Evolutionary conservation across 2,888 invertebrate species (phyloP), one percentile per base, ranked within the genome.

Genomic region (Drosophila kambysellisi): DNA sequence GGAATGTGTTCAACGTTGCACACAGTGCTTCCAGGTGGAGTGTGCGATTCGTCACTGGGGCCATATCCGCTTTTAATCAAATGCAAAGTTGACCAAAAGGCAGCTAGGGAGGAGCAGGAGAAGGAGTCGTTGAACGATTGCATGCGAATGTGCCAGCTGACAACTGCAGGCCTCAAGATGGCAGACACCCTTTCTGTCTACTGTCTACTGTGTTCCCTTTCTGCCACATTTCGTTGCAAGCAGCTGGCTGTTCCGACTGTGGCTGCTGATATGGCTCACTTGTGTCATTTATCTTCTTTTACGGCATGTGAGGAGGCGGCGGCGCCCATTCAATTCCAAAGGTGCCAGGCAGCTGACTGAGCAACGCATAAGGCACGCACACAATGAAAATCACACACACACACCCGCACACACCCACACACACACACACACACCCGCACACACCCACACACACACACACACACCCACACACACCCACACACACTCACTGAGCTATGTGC

Each of bases 181-280:
- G 74, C 86, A 76, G n/a, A 39, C 56, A 56, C 58, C 62, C 17
- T 43, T 70, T 74, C 70, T 71, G 69, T 69, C 74, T 74, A 60
- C 69, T 60, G 20, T n/a, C 15, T 37, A 33, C 17, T 7, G 17
- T 25, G 25, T 57, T 62, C 12, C 32, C 58, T 39, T 35, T 25
- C 8, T 46, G 46, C 46, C 15, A 20, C 11, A 43, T 0, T 43
- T 4, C 12, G 25, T 32, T 75, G 61, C 64, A 71, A 63, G 75
- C 77, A 77, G 67, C 70, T 70, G 74, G 56, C 64, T 52, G 59
- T 66, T 62, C 50, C 74, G 50, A 59, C 81, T 84, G 71, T 64
- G 82, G 71, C 88, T 88, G 87, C 88, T 85, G 87, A 88, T 88
- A 88, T 79, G 89, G 85, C 89, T 88, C 87, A 89, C 89, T 89